These are phyloP conservation scores for Heterotilapia buettikoferi DNA, from an alignment of 2,113 vertebrate species.

Conservation along the genomic window DNA sequence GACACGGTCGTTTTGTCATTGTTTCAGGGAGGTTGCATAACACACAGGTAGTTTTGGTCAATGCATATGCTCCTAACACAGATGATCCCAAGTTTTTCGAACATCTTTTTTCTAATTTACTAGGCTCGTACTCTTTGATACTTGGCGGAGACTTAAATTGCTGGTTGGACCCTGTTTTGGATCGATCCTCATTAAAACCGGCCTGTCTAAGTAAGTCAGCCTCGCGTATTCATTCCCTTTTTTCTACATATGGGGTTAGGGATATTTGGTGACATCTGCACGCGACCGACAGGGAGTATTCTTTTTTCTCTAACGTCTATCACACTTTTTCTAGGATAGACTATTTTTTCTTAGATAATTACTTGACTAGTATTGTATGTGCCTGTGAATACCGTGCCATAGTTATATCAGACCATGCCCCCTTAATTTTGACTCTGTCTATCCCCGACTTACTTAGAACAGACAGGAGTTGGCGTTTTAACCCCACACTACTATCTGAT, in stretches of 20 bases:
- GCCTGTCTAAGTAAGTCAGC: background rate
- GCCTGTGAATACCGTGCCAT: background rate
- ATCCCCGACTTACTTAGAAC: background rate
- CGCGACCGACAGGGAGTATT: background rate
- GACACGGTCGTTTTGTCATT: too few relatives aligned
- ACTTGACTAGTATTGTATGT: background rate
- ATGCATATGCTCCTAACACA: too few relatives aligned
- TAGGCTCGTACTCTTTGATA: background rate
- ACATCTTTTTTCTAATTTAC: background rate
- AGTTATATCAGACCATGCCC: background rate
- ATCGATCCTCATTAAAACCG: background rate
- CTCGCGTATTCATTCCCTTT: background rate
- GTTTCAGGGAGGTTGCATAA: too few relatives aligned
- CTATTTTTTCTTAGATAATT: background rate
- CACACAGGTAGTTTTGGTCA: too few relatives aligned
- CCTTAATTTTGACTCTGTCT: background rate
- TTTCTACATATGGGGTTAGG: background rate
- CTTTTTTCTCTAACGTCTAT: background rate
- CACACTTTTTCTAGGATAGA: background rate
- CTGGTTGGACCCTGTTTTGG: background rate
- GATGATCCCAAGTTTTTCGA: too few relatives aligned
- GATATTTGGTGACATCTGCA: background rate
- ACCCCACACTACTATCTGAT: background rate
- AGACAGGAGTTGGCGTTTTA: background rate
- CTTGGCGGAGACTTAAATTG: background rate